Evolutionary conservation across 2,888 invertebrate species (phyloP).

Genomic region (Cataglyphis cursor): DNA sequence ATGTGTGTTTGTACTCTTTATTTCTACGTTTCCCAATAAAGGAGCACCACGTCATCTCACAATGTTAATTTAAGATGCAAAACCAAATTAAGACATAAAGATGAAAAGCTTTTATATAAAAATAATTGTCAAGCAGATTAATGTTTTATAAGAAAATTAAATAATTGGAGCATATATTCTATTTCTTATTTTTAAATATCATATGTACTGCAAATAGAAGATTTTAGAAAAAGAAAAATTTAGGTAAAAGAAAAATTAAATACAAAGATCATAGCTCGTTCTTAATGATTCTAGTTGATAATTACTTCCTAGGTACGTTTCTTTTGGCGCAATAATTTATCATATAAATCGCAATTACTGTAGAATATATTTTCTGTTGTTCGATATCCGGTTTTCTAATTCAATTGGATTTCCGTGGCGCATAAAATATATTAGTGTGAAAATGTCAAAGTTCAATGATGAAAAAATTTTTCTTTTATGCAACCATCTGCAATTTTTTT

Average conservation of each 20-base stretch:
- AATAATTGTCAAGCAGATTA: not conserved
- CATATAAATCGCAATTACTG: constrained; percentile 37
- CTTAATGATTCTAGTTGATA: constrained; percentile 9
- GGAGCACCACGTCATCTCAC: constrained; percentile 3
- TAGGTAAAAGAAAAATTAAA: not conserved
- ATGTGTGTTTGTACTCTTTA: constrained; percentile 34
- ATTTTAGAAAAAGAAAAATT: not conserved
- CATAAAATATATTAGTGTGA: not conserved
- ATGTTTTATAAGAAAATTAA: not conserved
- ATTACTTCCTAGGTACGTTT: constrained; percentile 2
- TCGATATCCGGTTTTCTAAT: constrained; percentile 45
- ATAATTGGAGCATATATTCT: not conserved
- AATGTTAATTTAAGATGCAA: constrained; percentile 30
- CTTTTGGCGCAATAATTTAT: not conserved
- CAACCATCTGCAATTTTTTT: constrained; percentile 19
- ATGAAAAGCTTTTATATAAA: not conserved
- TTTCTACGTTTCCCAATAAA: constrained; percentile 31
- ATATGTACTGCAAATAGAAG: not conserved
- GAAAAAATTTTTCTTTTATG: constrained; percentile 17
- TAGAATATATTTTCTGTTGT: not conserved
- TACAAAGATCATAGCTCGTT: not conserved
- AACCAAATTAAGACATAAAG: not conserved
- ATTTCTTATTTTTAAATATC: not conserved
- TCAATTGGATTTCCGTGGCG: not conserved
- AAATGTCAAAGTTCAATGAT: not conserved